Evolutionary conservation across 2,113 vertebrate species (phyloP).

Genomic region (Montifringilla adamsi): DNA sequence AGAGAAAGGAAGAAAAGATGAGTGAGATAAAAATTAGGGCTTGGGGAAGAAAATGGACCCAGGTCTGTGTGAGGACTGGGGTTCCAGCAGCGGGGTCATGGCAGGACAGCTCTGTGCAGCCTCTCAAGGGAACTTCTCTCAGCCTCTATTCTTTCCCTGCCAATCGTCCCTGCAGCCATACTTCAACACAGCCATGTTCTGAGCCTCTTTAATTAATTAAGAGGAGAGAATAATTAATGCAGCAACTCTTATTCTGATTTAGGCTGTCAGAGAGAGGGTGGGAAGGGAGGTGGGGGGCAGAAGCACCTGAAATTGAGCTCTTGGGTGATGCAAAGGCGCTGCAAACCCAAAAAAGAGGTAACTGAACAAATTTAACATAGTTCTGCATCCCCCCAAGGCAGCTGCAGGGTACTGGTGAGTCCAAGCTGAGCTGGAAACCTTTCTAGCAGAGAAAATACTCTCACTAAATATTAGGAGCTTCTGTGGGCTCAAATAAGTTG

Average conservation of each 20-base stretch:
- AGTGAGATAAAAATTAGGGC: background rate
- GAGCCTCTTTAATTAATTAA: slow-evolving; percentile 32
- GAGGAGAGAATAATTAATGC: slow-evolving; percentile 28
- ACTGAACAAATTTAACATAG: background rate
- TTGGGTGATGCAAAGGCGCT: background rate
- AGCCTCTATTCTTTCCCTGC: background rate
- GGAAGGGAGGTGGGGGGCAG: background rate
- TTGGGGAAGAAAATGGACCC: background rate
- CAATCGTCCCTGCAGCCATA: background rate
- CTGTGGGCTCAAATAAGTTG: background rate
- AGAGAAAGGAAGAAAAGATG: background rate
- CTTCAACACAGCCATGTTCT: background rate
- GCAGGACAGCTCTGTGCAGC: background rate
- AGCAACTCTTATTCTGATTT: background rate
- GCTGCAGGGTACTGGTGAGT: background rate
- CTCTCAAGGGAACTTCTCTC: background rate
- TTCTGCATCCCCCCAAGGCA: background rate
- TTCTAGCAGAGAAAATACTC: background rate
- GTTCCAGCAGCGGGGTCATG: background rate
- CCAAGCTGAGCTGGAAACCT: background rate
- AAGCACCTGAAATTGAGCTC: background rate
- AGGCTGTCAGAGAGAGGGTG: background rate
- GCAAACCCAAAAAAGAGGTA: background rate
- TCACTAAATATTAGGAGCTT: background rate
- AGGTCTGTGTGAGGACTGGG: background rate